Evolutionary conservation across 2,113 vertebrate species (phyloP).

Genomic region (Odocoileus hemionus): DNA sequence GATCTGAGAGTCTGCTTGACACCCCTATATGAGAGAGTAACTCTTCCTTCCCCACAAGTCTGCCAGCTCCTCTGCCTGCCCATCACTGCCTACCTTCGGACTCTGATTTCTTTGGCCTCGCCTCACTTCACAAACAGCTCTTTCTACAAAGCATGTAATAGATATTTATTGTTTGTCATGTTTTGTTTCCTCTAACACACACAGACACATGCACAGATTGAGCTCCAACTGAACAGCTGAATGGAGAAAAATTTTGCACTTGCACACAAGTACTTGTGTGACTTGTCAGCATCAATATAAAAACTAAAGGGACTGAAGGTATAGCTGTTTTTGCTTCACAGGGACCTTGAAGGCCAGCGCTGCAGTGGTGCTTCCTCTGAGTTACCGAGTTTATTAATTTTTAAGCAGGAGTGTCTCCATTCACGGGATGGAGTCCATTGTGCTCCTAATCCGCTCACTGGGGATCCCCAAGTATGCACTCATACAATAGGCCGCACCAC

Average conservation of each 20-base stretch:
- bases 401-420: constrained; percentile 57
- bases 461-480: constrained; percentile 7
- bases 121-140: not conserved
- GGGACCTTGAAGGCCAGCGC: not conserved
- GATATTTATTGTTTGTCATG: not conserved
- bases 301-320: not conserved
- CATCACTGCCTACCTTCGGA: not conserved
- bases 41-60: not conserved
- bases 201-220: not conserved
- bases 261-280: not conserved
- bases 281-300: not conserved
- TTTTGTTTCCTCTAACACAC: not conserved
- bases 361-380: not conserved
- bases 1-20: not conserved
- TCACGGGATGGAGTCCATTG: not conserved
- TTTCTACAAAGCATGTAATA: not conserved
- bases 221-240: not conserved
- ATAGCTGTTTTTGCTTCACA: constrained; percentile 39
- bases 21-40: not conserved
- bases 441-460: constrained; percentile 16
- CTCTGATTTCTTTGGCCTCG: not conserved
- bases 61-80: too few relatives aligned
- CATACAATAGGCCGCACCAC: not conserved
- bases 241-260: not conserved
- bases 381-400: constrained; percentile 53